These are phyloP conservation scores for Syngnathoides biaculeatus DNA, from an alignment of 2,113 vertebrate species.

Conservation along the genomic window DNA sequence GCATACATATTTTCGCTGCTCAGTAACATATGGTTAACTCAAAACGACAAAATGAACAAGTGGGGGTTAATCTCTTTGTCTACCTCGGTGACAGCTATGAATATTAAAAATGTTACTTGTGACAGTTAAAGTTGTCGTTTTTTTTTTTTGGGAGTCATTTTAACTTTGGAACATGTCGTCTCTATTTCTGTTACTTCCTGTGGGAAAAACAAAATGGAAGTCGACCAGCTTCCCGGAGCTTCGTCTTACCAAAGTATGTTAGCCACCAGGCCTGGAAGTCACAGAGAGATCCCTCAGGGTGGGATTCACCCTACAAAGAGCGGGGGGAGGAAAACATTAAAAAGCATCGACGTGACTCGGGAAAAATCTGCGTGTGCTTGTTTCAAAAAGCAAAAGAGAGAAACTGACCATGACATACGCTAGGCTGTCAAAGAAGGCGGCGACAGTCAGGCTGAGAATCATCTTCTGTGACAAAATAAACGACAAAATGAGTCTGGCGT, in stretches of 20 bases:
- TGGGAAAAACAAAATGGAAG: not conserved
- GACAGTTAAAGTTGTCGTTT: not conserved
- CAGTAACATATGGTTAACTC: not conserved
- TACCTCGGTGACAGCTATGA: not conserved
- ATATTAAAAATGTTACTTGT: too few species aligned
- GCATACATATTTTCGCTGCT: not conserved
- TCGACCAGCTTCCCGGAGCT: not conserved
- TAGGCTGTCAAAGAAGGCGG: constrained; percentile 77
- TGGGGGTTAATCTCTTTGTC: not conserved
- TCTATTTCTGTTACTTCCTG: not conserved
- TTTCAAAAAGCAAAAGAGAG: constrained; percentile 15
- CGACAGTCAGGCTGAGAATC: constrained; percentile 77
- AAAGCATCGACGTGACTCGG: not conserved
- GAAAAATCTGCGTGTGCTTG: constrained; percentile 1
- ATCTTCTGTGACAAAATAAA: constrained; percentile 71
- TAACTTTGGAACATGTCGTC: not conserved
- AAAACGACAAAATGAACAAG: not conserved
- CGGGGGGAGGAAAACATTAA: constrained; percentile 1
- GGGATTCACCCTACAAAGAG: constrained; percentile 65
- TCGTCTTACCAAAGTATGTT: constrained; percentile 79
- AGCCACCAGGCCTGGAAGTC: constrained; percentile 82
- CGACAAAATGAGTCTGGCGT: constrained; percentile 13
- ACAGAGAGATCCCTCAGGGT: constrained; percentile 71
- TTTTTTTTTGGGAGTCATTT: not conserved
- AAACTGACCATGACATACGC: constrained; percentile 81